phyloP scores from a whole-genome alignment of 2,888 invertebrate species.

The Agapostemon virescens region DNA sequence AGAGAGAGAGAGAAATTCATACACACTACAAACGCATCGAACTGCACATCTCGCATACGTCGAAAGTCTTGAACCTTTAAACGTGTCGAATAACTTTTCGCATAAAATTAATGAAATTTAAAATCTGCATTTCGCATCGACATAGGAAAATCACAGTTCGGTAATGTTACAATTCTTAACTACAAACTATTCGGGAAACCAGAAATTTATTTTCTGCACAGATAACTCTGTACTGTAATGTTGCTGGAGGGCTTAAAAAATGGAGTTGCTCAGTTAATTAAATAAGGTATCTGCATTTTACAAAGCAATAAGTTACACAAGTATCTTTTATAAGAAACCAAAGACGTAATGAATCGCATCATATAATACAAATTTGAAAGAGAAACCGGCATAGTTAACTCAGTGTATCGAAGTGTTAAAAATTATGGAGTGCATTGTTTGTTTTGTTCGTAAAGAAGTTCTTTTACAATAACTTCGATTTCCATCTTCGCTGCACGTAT shows the following conservation, averaged over 20 bases:
- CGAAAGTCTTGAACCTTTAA: too few species aligned
- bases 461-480: slow-evolving; percentile 10
- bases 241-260: not conserved
- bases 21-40: too few species aligned
- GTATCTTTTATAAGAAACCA: slow-evolving; percentile 66
- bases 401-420: slow-evolving; percentile 46
- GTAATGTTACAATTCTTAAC: too few species aligned
- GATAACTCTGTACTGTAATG: not conserved
- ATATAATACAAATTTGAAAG: slow-evolving; percentile 54
- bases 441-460: slow-evolving; percentile 35
- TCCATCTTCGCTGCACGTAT: slow-evolving; percentile 18
- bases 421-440: slow-evolving; percentile 41
- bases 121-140: too few species aligned
- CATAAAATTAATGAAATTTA: too few species aligned
- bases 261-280: slow-evolving; percentile 72
- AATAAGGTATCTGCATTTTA: slow-evolving; percentile 80
- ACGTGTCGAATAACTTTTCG: too few species aligned
- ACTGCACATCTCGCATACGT: too few species aligned
- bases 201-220: not conserved
- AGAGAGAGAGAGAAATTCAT: too few species aligned
- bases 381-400: slow-evolving; percentile 34
- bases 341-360: slow-evolving; percentile 59
- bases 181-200: not conserved
- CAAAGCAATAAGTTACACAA: slow-evolving; percentile 81
- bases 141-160: too few species aligned